Conservation (phyloP, 2,113 vertebrate species). For the Gopherus flavomarginatus region DNA sequence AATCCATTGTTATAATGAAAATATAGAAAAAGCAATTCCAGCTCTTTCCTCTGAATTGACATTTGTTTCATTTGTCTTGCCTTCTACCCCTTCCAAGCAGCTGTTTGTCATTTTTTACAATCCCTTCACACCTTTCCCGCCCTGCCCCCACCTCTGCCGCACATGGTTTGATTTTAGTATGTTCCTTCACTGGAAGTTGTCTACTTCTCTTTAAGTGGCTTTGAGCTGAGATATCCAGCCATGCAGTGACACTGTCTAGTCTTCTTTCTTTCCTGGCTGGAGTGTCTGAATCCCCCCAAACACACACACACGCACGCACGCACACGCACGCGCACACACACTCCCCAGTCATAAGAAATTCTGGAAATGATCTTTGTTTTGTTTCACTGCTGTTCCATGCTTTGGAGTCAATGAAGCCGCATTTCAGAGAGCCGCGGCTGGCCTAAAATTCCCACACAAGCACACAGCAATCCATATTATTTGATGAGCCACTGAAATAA, state of each 20-base stretch:
- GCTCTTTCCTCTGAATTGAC: slow-evolving; percentile 51
- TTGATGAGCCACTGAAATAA: not conserved
- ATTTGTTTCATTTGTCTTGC: not conserved
- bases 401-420: slow-evolving; percentile 38
- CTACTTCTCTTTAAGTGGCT: not conserved
- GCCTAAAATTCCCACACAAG: not conserved
- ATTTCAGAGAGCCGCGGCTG: slow-evolving; percentile 9
- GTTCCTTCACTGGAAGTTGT: not conserved
- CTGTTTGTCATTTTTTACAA: not conserved
- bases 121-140: too few species aligned
- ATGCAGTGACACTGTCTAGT: not conserved
- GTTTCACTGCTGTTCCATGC: slow-evolving; percentile 25
- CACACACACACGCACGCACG: not conserved
- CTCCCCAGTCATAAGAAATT: not conserved
- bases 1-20: not conserved
- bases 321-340: not conserved
- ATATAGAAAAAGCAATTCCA: slow-evolving; percentile 15
- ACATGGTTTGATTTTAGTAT: not conserved
- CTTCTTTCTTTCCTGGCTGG: not conserved
- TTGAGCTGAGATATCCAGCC: not conserved
- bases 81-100: not conserved
- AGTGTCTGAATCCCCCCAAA: not conserved
- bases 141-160: not conserved
- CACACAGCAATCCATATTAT: not conserved
- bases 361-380: slow-evolving; percentile 34